Evolutionary conservation across 1,140 invertebrate genomes (phyloP).

Genomic region (Trichonephila clavata): DNA sequence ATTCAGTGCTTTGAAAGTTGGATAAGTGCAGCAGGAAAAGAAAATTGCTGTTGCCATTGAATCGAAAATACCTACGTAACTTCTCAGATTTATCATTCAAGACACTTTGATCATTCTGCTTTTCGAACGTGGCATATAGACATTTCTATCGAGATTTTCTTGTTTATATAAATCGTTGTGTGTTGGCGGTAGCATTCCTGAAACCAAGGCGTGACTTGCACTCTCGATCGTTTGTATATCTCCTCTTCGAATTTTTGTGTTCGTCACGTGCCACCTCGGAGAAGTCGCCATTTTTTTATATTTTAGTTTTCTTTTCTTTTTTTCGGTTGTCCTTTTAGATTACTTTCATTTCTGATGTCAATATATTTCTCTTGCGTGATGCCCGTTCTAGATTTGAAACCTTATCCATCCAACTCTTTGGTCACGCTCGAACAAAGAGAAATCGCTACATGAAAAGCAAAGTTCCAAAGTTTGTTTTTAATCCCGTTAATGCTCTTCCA

Average conservation of each 20-base stretch:
- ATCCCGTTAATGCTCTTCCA: conserved; percentile 11
- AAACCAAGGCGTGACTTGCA: conserved; percentile 51
- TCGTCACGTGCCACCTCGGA: conserved; percentile 47
- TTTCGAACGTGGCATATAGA: neutral
- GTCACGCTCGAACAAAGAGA: conserved; percentile 46
- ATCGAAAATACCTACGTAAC: conserved; percentile 3
- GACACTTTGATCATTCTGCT: neutral
- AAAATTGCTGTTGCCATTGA: neutral
- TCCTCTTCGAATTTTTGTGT: conserved; percentile 39
- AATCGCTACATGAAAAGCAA: conserved; percentile 17
- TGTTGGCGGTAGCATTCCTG: neutral
- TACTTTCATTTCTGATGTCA: conserved; percentile 55
- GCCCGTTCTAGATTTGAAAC: neutral
- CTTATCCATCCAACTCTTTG: conserved; percentile 22
- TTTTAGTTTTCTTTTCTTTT: neutral
- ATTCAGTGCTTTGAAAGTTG: neutral
- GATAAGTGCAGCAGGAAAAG: neutral
- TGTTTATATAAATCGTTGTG: conserved; percentile 35
- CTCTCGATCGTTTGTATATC: neutral
- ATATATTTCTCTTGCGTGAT: conserved; percentile 50
- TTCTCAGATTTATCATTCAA: neutral
- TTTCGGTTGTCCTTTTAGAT: conserved; percentile 1
- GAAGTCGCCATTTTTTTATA: conserved; percentile 22
- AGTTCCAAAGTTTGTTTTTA: neutral
- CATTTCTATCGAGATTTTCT: neutral